phyloP scores from a whole-genome alignment of 2,888 invertebrate species.

The Schizotus pectinicornis region DNA sequence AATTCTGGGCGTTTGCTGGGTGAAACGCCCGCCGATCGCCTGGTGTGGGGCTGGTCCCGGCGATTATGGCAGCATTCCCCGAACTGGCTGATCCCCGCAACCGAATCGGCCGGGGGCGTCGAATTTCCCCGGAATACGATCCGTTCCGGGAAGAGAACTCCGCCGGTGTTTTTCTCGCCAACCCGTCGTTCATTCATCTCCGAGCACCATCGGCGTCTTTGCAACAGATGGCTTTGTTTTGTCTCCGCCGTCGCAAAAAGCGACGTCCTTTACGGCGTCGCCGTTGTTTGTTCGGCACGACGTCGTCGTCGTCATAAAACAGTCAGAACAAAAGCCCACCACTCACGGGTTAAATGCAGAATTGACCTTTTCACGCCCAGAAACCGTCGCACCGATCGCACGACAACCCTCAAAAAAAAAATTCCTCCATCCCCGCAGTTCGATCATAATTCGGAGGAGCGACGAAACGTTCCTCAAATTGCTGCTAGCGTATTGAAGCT shows the following conservation, averaged over 20 bases:
- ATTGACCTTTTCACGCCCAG: conserved; percentile 28
- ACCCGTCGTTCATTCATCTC: conserved; percentile 29
- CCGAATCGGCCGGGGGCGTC: not conserved
- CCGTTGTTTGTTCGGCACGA: conserved; percentile 26
- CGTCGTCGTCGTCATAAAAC: conserved; percentile 24
- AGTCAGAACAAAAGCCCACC: conserved; percentile 25
- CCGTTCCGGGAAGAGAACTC: conserved; percentile 8
- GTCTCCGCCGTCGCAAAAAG: conserved; percentile 24
- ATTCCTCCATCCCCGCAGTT: no score
- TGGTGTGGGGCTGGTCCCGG: no score
- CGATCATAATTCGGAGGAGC: not conserved
- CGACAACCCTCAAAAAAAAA: no score
- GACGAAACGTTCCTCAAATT: not conserved
- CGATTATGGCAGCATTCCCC: no score
- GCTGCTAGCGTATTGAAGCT: not conserved
- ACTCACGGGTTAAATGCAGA: conserved; percentile 28
- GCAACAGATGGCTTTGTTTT: conserved; percentile 39
- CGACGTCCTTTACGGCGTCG: conserved; percentile 24
- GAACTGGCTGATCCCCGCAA: no score
- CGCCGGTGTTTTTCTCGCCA: conserved; percentile 23
- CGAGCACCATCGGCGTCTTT: conserved; percentile 18
- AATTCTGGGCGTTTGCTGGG: no score
- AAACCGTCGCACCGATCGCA: no score
- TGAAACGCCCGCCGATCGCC: no score
- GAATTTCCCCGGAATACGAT: conserved; percentile 17